Evolutionary conservation across 2,113 vertebrate species (phyloP).

Genomic region (Paracanthobrama guichenoti): DNA sequence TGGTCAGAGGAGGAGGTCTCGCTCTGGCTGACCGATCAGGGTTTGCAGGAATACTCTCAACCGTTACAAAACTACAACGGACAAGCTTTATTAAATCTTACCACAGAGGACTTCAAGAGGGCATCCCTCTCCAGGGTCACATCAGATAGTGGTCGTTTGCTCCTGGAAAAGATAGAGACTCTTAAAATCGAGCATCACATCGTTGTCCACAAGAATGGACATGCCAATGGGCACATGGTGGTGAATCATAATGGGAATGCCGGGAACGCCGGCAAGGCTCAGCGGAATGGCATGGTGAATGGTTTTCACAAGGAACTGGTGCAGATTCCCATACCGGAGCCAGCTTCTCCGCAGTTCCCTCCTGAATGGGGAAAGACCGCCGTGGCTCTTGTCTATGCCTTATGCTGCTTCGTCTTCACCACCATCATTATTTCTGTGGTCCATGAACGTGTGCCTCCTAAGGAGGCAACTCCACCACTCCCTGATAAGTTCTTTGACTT

Average conservation of each 20-base stretch:
- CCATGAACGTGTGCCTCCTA: constrained; percentile 89
- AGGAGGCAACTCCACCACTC: constrained; percentile 85
- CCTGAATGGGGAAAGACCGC: constrained; percentile 85
- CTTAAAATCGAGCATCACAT: constrained; percentile 85
- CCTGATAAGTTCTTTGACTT: constrained; percentile 90
- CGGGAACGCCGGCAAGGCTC: constrained; percentile 65
- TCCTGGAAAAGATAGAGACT: constrained; percentile 83
- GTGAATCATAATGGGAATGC: constrained; percentile 60
- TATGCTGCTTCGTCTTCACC: constrained; percentile 84
- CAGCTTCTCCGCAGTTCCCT: constrained; percentile 78
- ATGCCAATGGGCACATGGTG: constrained; percentile 78
- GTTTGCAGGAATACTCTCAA: constrained; percentile 83
- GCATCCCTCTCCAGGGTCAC: constrained; percentile 79
- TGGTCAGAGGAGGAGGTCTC: constrained; percentile 83
- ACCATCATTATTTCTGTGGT: constrained; percentile 89
- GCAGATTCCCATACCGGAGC: constrained; percentile 81
- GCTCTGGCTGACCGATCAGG: constrained; percentile 81
- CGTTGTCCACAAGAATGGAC: constrained; percentile 84
- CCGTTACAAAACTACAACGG: constrained; percentile 75
- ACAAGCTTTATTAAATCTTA: constrained; percentile 78
- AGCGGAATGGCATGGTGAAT: constrained; percentile 80
- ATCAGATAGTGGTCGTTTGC: constrained; percentile 78
- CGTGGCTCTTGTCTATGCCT: constrained; percentile 83
- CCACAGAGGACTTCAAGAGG: constrained; percentile 77
- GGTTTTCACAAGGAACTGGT: constrained; percentile 74